A percentile compares a stretch with the other conserved stretches of the same genome.
Conservation (phyloP, 1,140 invertebrate species). For the Philopotamus ludificatus region DNA sequence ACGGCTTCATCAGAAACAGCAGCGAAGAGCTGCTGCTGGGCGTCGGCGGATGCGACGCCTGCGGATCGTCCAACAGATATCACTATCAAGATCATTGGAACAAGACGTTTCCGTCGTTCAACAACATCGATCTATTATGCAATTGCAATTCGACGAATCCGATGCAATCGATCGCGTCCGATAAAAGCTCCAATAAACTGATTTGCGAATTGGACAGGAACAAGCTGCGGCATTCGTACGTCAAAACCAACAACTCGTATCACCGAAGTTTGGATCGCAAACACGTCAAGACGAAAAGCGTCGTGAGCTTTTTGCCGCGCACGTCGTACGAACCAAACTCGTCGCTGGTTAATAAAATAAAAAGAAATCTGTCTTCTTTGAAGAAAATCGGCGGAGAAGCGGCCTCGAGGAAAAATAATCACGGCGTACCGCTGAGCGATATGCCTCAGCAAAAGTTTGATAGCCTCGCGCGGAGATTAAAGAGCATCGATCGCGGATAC, state of each 20-base stretch:
- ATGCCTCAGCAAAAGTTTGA: slow-evolving; percentile 44
- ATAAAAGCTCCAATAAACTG: slow-evolving; percentile 22
- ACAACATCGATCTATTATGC: slow-evolving; percentile 48
- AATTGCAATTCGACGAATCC: slow-evolving; percentile 46
- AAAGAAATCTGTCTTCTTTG: slow-evolving; percentile 54
- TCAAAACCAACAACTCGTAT: slow-evolving; percentile 41
- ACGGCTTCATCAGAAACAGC: slow-evolving; percentile 54
- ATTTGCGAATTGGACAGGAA: slow-evolving; percentile 29
- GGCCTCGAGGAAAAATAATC: slow-evolving; percentile 52
- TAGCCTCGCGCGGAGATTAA: slow-evolving; percentile 22
- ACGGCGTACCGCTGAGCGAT: slow-evolving; percentile 51
- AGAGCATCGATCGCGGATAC: slow-evolving; percentile 37
- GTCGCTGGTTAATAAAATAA: slow-evolving; percentile 54
- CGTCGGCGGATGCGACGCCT: slow-evolving; percentile 54
- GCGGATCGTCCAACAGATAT: slow-evolving; percentile 38
- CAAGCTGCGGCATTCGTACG: slow-evolving; percentile 28
- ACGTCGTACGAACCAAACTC: slow-evolving; percentile 52
- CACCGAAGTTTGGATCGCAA: slow-evolving; percentile 55
- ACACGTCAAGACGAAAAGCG: slow-evolving; percentile 52
- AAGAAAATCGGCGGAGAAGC: slow-evolving; percentile 53
- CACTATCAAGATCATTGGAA: slow-evolving; percentile 33
- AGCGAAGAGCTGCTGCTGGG: slow-evolving; percentile 54
- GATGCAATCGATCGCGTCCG: slow-evolving; percentile 3
- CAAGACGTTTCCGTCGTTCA: slow-evolving; percentile 25
- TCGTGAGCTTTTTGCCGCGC: slow-evolving; percentile 54